Conservation (phyloP, 2,797 vertebrate species). For the Leptatherina wallacei region DNA sequence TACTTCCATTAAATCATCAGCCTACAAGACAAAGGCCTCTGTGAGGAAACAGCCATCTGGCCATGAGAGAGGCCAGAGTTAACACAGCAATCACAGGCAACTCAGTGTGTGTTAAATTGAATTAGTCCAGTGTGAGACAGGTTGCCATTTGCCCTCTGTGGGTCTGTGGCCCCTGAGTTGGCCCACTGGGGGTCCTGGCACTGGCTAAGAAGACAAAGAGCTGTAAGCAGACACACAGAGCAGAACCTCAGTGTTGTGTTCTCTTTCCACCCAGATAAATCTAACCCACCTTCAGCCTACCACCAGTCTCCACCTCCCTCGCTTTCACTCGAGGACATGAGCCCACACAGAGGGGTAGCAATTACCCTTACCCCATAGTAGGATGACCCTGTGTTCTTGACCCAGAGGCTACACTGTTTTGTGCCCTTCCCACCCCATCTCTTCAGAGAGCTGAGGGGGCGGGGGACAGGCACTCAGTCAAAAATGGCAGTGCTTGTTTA, state of each 20-base stretch:
- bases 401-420: conserved; percentile 54
- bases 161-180: conserved; percentile 45
- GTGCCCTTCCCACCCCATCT: conserved; percentile 60
- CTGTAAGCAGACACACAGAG: conserved; percentile 55
- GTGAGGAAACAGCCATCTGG: conserved; percentile 45
- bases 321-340: conserved; percentile 61
- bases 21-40: conserved; percentile 22
- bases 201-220: conserved; percentile 61
- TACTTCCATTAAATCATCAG: conserved; percentile 5
- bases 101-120: conserved; percentile 56
- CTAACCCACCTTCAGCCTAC: conserved; percentile 59
- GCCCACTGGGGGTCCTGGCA: conserved; percentile 63
- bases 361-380: conserved; percentile 68
- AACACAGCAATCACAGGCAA: conserved; percentile 46
- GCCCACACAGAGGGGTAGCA: conserved; percentile 76
- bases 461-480: conserved; percentile 72
- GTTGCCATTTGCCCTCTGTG: conserved; percentile 50
- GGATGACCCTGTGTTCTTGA: conserved; percentile 63
- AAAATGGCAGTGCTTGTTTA: conserved; percentile 77
- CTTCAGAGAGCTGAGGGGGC: conserved; percentile 32
- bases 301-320: conserved; percentile 31
- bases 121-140: conserved; percentile 66
- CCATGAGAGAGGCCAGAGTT: conserved; percentile 30
- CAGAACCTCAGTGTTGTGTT: conserved; percentile 53
- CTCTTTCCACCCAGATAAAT: conserved; percentile 63